Conservation (phyloP, 2,888 invertebrate genomes). For the Ormyrus nitidulus region DNA sequence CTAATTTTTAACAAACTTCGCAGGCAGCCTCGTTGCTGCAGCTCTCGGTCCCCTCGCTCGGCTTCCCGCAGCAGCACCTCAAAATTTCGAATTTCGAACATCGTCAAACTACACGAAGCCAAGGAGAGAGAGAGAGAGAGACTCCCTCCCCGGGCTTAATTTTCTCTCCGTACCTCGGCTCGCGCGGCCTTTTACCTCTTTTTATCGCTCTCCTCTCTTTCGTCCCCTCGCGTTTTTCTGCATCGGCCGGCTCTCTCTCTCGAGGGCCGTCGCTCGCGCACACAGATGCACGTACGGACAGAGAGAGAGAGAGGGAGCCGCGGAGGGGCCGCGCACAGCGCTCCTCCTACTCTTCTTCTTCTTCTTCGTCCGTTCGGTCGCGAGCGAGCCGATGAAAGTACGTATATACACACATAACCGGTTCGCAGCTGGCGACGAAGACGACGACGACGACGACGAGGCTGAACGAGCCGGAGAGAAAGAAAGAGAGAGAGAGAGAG, state of each 20-base stretch:
- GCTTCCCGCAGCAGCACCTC: too few species aligned
- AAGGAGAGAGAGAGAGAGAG: background rate
- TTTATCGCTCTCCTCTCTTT: conserved; percentile 14
- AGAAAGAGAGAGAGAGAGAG: conserved; percentile 48
- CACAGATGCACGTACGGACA: too few species aligned
- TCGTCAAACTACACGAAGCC: background rate
- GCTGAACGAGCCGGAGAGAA: conserved; percentile 40
- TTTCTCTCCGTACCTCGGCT: conserved; percentile 3
- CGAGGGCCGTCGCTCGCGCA: too few species aligned
- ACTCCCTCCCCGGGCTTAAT: conserved; percentile 10
- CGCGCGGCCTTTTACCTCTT: conserved; percentile 6
- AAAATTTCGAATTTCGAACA: background rate
- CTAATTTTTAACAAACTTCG: too few species aligned
- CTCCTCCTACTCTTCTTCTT: background rate
- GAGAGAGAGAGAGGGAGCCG: too few species aligned
- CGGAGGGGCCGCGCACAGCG: background rate
- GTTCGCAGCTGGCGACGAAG: conserved; percentile 72
- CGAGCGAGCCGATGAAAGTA: conserved; percentile 48
- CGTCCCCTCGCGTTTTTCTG: conserved; percentile 1
- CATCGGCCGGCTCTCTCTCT: background rate
- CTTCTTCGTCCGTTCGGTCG: background rate
- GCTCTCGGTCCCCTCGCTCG: too few species aligned
- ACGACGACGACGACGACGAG: conserved; percentile 58
- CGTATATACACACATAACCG: conserved; percentile 65
- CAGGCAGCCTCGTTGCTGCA: too few species aligned